Conservation (phyloP, 2,113 vertebrate genomes). For the Pituophis catenifer region DNA sequence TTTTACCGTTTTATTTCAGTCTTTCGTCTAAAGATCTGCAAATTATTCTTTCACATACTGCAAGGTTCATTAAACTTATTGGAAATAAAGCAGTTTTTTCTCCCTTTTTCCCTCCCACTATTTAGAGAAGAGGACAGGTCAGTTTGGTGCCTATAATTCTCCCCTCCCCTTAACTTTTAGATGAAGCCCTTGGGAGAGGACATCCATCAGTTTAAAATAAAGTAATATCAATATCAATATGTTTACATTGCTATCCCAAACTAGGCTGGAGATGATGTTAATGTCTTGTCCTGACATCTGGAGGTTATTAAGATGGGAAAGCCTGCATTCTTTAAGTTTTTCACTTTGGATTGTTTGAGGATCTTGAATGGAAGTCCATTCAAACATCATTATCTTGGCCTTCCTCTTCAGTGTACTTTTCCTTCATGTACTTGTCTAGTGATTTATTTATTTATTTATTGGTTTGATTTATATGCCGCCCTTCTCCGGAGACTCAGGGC, state of each 20-base stretch:
- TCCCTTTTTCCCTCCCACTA: conserved; percentile 68
- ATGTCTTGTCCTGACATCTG: background rate
- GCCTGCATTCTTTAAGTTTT: background rate
- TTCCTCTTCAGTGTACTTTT: background rate
- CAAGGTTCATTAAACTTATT: background rate
- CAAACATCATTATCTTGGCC: background rate
- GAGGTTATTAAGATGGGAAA: background rate
- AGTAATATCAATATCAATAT: background rate
- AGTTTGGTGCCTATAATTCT: background rate
- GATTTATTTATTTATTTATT: background rate
- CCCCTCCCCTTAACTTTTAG: background rate
- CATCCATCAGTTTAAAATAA: background rate
- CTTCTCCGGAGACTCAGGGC: too few species aligned
- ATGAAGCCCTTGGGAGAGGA: background rate
- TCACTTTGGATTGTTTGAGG: background rate
- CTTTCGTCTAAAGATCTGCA: background rate
- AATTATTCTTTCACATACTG: background rate
- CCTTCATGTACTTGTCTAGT: background rate
- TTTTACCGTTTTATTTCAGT: background rate
- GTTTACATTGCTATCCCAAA: background rate
- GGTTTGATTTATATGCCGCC: too few species aligned
- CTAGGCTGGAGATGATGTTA: background rate
- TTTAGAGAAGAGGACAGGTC: conserved; percentile 48
- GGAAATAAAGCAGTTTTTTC: conserved; percentile 62
- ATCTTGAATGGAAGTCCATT: background rate